Conservation (phyloP, 2,797 vertebrate species). For the Phalanger gymnotis region DNA sequence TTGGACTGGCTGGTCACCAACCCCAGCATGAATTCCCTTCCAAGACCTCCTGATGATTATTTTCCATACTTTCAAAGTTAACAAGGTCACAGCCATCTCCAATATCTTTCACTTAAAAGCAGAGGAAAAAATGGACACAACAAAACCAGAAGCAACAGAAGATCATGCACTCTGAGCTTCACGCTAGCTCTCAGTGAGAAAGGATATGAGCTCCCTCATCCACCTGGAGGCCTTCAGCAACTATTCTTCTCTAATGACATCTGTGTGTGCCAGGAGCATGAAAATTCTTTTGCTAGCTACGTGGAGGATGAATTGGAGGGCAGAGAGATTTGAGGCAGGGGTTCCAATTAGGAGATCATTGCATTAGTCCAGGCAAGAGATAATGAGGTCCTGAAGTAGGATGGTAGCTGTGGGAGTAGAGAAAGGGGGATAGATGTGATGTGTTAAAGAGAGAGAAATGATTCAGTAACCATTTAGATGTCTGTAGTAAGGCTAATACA, state of each 20-base stretch:
- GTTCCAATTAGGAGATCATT: background rate
- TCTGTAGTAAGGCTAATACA: background rate
- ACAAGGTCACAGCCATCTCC: background rate
- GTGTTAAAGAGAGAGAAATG: background rate
- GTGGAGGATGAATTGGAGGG: background rate
- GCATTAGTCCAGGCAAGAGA: background rate
- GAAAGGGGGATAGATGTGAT: background rate
- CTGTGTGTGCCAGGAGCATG: background rate
- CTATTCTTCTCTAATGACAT: background rate
- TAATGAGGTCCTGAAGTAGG: background rate
- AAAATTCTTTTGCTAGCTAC: background rate
- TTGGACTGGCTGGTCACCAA: background rate
- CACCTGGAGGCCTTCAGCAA: background rate
- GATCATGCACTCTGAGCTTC: background rate
- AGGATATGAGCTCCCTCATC: background rate
- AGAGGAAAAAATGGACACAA: background rate
- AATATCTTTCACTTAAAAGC: background rate
- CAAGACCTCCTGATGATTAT: background rate
- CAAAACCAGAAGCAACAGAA: background rate
- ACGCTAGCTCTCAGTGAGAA: background rate
- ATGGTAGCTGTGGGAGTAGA: background rate
- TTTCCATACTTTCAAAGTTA: background rate
- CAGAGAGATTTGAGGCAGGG: background rate
- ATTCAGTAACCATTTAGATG: slow-evolving; percentile 1
- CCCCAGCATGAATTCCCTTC: background rate